These are phyloP conservation scores for Philereme vetulata DNA, from an alignment of 2,888 invertebrate genomes.

Conservation along the genomic window DNA sequence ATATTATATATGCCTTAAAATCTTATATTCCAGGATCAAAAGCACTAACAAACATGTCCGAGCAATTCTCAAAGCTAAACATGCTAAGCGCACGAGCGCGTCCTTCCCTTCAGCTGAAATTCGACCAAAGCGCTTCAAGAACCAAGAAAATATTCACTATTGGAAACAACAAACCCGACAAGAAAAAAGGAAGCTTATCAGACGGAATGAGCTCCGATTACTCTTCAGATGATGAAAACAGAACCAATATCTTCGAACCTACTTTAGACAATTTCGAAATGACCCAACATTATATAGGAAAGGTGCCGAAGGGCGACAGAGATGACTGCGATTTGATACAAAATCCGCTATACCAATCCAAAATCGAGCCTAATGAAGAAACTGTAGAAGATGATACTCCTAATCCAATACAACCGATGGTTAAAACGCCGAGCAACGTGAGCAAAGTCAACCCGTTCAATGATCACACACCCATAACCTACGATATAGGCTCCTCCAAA, in stretches of 20 bases:
- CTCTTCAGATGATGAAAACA: slow-evolving; percentile 80
- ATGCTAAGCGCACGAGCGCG: slow-evolving; percentile 86
- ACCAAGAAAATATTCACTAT: slow-evolving; percentile 81
- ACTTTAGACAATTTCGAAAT: slow-evolving; percentile 79
- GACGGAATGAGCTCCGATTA: slow-evolving; percentile 85
- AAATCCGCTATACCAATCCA: slow-evolving; percentile 77
- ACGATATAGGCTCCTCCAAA: neutral
- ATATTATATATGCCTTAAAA: no score
- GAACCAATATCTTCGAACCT: slow-evolving; percentile 78
- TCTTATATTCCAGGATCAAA: slow-evolving; percentile 86
- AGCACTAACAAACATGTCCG: slow-evolving; percentile 93
- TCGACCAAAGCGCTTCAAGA: slow-evolving; percentile 70
- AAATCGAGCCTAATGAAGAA: slow-evolving; percentile 70
- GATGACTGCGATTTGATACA: slow-evolving; percentile 74
- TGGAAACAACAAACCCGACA: slow-evolving; percentile 68
- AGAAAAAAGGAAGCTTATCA: slow-evolving; percentile 86
- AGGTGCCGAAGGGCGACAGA: slow-evolving; percentile 58
- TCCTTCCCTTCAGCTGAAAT: slow-evolving; percentile 76
- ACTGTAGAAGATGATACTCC: slow-evolving; percentile 82
- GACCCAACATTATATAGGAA: slow-evolving; percentile 76
- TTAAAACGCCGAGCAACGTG: slow-evolving; percentile 66
- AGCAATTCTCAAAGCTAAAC: slow-evolving; percentile 93
- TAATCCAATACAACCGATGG: slow-evolving; percentile 55
- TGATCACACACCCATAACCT: slow-evolving; percentile 7
- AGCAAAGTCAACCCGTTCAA: slow-evolving; percentile 73